phyloP scores from a whole-genome alignment of 2,888 invertebrate genomes.

The Drosophila recens region DNA sequence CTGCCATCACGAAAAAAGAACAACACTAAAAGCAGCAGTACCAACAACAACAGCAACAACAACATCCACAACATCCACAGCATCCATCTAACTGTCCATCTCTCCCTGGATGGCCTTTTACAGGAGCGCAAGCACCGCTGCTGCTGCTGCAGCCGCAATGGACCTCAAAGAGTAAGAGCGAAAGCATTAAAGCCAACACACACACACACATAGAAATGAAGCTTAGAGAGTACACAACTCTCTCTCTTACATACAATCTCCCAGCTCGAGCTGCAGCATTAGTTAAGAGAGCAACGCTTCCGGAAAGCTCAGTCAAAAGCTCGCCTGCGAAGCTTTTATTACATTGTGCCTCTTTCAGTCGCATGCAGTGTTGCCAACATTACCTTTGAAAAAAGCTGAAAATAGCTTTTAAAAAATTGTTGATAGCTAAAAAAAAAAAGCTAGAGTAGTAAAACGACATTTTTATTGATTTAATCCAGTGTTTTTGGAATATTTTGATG shows the following conservation, averaged over 20 bases:
- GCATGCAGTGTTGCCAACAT: too few species aligned
- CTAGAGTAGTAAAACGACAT: too few species aligned
- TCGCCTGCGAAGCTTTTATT: slow-evolving; percentile 18
- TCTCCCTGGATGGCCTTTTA: slow-evolving; percentile 58
- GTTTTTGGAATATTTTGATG: too few species aligned
- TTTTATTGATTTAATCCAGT: too few species aligned
- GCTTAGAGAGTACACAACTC: slow-evolving; percentile 15
- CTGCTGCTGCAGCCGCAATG: slow-evolving; percentile 40
- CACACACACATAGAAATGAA: not conserved
- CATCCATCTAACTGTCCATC: slow-evolving; percentile 71
- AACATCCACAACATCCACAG: slow-evolving; percentile 22
- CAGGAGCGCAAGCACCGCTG: slow-evolving; percentile 38
- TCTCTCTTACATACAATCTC: slow-evolving; percentile 15
- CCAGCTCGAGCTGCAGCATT: slow-evolving; percentile 14
- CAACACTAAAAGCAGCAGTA: slow-evolving; percentile 31
- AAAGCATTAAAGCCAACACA: slow-evolving; percentile 23
- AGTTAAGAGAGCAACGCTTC: slow-evolving; percentile 28
- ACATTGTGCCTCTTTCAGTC: slow-evolving; percentile 7
- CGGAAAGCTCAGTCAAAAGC: slow-evolving; percentile 7
- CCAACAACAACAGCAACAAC: slow-evolving; percentile 25
- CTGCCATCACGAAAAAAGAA: slow-evolving; percentile 37
- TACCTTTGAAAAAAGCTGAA: too few species aligned
- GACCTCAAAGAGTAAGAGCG: slow-evolving; percentile 51
- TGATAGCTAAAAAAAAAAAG: too few species aligned
- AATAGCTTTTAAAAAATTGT: too few species aligned